Base-by-base conservation (phyloP, 2,113 vertebrate species). In the Cichladusa arquata region DNA sequence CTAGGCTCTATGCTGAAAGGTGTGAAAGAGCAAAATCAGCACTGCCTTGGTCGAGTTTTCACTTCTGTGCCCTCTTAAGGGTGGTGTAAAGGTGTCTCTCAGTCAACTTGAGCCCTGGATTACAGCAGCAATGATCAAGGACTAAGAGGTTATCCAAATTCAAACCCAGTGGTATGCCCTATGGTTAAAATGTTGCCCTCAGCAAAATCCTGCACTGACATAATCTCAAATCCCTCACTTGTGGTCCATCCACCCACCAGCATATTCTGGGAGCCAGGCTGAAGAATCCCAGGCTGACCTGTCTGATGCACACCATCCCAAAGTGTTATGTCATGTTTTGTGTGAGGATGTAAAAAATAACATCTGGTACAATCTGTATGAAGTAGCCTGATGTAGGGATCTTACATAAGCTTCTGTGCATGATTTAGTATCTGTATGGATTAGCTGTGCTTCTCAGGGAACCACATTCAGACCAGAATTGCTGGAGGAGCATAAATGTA, bases 1-100 rank as follows among this genome's bases (percentile, higher is more conserved):
- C 29, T 34, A 14, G 22, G 40, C n/a, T 69, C 33, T 48, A 5
- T 0, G 0, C n/a, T 36, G 19, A 50, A 73, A 73, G 29, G 42
- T n/a, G 14, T 12, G 33, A 58, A 58, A 77, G 6, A 20, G 47
- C 29, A 42, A 78, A 83, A 50, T 9, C 44, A 56, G 20, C 23
- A 31, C 2, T 61, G 31, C 28, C 18, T 77, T 33, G 18, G 14
- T 40, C 4, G 6, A 40, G 28, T 61, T 81, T 93, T 73, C 60
- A 61, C 50, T 73, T 50, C 47, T 45, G 25, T 6, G 23, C 22
- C 73, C 25, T 45, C n/a, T 72, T 73, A 44, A 64, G 2, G 3
- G 40, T 19, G 36, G 11, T 54, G 11, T 48, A 89, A 71, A 74
- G 6, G 48, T 9, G 3, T 34, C 5, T 33, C n/a, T 47, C 17